These are phyloP conservation scores for Stenurella melanura DNA, from an alignment of 2,888 invertebrate genomes.

Conservation along the genomic window DNA sequence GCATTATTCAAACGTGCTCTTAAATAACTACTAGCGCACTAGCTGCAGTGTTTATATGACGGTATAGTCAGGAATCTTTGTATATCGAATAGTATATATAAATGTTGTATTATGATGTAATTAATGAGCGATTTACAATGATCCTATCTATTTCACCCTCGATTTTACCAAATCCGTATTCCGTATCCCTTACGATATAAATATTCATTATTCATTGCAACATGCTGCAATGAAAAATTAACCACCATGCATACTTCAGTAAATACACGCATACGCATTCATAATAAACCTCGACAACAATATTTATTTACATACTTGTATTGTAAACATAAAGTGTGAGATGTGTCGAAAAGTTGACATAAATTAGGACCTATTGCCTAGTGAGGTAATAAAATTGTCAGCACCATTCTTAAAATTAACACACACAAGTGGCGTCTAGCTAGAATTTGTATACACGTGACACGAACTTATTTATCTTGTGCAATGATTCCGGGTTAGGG, in stretches of 20 bases:
- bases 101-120: no score
- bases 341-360: constrained; percentile 8
- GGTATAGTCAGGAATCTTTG: no score
- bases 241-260: not conserved
- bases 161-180: no score
- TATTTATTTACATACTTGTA: not conserved
- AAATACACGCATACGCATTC: not conserved
- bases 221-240: not conserved
- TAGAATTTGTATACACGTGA: not conserved
- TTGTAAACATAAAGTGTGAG: constrained; percentile 7
- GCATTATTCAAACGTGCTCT: no score
- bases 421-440: not conserved
- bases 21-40: no score
- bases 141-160: no score
- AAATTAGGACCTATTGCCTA: constrained; percentile 6
- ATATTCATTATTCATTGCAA: no score
- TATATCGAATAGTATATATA: no score
- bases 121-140: no score
- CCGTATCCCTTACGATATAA: no score
- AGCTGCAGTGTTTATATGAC: no score
- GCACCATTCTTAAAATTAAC: not conserved
- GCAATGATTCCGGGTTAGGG: not conserved
- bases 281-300: not conserved
- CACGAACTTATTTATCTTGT: not conserved
- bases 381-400: constrained; percentile 11